phyloP scores from a whole-genome alignment of 2,888 invertebrate genomes.

The Hipparchia sbordonii region DNA sequence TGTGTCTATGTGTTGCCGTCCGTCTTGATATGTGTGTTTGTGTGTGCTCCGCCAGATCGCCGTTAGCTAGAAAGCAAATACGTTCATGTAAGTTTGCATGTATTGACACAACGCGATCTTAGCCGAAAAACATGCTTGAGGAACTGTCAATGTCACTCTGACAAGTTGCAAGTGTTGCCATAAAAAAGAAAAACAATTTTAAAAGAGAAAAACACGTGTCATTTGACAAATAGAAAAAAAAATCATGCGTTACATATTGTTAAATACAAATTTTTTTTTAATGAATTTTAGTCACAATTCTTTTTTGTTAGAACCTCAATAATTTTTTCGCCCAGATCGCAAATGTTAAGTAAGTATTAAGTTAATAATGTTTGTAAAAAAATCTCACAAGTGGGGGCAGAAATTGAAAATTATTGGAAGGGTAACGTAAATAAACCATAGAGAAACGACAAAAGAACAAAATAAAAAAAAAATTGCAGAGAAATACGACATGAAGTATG shows the following conservation, averaged over 20 bases:
- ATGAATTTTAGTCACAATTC: neutral
- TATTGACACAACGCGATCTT: conserved; percentile 43
- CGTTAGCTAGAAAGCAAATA: conserved; percentile 81
- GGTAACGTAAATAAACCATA: conserved; percentile 21
- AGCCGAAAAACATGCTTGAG: conserved; percentile 37
- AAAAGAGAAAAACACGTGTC: neutral
- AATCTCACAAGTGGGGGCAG: conserved; percentile 33
- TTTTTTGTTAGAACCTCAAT: conserved; percentile 14
- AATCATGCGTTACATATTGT: neutral
- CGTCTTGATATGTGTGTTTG: conserved; percentile 81
- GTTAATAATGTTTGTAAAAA: conserved; percentile 30
- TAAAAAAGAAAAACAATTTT: neutral
- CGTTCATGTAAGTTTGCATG: conserved; percentile 69
- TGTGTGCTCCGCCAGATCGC: conserved; percentile 73
- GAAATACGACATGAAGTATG: conserved; percentile 30
- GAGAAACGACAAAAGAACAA: conserved; percentile 44
- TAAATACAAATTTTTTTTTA: neutral
- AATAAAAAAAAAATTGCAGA: conserved; percentile 47
- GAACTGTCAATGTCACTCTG: conserved; percentile 12
- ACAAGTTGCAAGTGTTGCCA: neutral
- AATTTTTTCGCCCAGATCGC: conserved; percentile 36
- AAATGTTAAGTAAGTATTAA: conserved; percentile 29
- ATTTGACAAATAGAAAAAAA: neutral
- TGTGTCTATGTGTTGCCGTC: conserved; percentile 74
- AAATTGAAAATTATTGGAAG: conserved; percentile 26